Conservation (phyloP, 2,888 invertebrate species). For the Polyploca ridens region DNA sequence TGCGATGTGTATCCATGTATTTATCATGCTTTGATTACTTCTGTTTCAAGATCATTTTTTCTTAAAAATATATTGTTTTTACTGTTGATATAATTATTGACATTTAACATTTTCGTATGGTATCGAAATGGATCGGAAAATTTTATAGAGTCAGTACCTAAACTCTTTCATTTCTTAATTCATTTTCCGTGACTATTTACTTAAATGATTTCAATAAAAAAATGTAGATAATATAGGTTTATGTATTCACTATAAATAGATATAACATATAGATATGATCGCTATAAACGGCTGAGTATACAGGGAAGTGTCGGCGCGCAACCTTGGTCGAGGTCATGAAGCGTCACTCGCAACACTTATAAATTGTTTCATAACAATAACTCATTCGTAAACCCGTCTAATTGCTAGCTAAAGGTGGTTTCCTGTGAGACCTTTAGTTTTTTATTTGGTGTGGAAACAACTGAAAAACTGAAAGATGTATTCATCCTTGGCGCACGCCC, state of each 20-base stretch:
- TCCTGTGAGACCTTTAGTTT: conserved; percentile 34
- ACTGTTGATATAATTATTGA: not conserved
- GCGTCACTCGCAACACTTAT: conserved; percentile 77
- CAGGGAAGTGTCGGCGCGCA: conserved; percentile 76
- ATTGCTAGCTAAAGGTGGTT: conserved; percentile 41
- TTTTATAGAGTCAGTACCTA: not conserved
- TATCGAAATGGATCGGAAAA: not conserved
- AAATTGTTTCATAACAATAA: conserved; percentile 74
- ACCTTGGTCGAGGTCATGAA: conserved; percentile 80
- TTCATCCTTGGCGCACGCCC: conserved; percentile 28
- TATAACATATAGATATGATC: conserved; percentile 44
- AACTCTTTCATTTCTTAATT: not conserved
- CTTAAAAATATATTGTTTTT: not conserved
- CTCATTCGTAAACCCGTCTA: conserved; percentile 50
- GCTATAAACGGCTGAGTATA: conserved; percentile 73
- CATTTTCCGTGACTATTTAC: not conserved
- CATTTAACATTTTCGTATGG: too few relatives aligned
- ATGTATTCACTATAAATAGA: conserved; percentile 18
- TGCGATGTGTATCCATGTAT: conserved; percentile 48
- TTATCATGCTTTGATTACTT: conserved; percentile 22
- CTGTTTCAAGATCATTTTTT: not conserved
- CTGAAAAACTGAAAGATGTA: conserved; percentile 45
- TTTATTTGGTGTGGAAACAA: conserved; percentile 41
- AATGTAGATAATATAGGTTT: conserved; percentile 28
- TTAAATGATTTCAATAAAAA: not conserved